phyloP scores from a whole-genome alignment of 2,113 vertebrate genomes.

The Platysternon megacephalum region DNA sequence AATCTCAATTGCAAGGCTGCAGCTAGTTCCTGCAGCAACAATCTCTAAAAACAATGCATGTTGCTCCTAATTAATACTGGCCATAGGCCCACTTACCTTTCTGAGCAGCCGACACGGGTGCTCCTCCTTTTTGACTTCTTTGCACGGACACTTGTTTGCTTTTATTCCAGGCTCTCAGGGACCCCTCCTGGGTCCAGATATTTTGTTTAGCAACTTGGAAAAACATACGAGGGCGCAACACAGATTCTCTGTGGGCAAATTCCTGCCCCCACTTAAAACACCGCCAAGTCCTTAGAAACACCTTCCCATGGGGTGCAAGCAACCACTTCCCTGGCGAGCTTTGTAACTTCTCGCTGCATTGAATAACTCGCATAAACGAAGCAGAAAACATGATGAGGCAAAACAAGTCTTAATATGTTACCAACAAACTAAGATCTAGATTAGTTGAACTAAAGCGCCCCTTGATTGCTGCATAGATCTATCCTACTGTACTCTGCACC shows the following conservation, averaged over 20 bases:
- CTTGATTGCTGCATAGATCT: not conserved
- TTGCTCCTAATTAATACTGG: not conserved
- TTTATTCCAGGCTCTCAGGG: constrained; percentile 16
- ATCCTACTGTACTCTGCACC: not conserved
- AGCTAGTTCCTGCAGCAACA: accelerated
- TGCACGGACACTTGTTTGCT: constrained; percentile 73
- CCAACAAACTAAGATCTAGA: not conserved
- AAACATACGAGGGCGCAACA: not conserved
- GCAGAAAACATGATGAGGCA: constrained; percentile 59
- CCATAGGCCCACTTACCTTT: constrained; percentile 81
- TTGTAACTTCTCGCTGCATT: constrained; percentile 14
- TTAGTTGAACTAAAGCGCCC: not conserved
- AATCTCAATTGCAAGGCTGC: not conserved
- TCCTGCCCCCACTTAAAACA: not conserved
- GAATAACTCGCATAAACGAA: constrained; percentile 20
- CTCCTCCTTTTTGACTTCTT: constrained; percentile 45
- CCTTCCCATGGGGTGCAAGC: not conserved
- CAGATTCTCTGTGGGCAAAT: not conserved
- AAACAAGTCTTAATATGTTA: too few species aligned
- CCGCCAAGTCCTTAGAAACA: not conserved
- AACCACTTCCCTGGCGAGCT: not conserved
- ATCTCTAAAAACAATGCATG: accelerated
- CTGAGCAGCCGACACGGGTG: constrained; percentile 77
- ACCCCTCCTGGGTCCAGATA: constrained; percentile 68
- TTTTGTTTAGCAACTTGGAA: not conserved